A percentile compares a stretch with the other conserved stretches of the same genome.
Evolutionary conservation across 2,888 invertebrate genomes (phyloP).

Genomic region (Malthinus seriepunctatus): DNA sequence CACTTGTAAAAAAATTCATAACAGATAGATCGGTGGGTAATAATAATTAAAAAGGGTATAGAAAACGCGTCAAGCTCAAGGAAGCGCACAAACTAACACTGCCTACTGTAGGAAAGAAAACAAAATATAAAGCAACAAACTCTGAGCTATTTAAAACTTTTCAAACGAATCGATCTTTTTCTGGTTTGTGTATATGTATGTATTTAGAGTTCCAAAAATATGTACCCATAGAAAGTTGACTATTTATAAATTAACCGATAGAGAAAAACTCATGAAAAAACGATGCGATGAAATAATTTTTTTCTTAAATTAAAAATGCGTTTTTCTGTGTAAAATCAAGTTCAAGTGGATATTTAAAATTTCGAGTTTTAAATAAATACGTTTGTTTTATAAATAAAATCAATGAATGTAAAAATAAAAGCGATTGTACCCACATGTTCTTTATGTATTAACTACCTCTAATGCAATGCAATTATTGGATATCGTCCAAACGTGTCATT

Average conservation of each 20-base stretch:
- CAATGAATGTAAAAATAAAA: not conserved
- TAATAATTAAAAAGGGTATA: too few species aligned
- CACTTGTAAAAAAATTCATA: too few species aligned
- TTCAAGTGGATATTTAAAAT: too few species aligned
- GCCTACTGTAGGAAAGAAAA: constrained; percentile 20
- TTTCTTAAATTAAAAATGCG: not conserved
- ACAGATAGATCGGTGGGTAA: not conserved
- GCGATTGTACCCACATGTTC: not conserved
- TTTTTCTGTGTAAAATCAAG: too few species aligned
- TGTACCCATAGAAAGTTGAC: constrained; percentile 4
- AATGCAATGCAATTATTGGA: constrained; percentile 13
- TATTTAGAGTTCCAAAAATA: constrained; percentile 32
- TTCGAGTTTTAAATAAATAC: too few species aligned
- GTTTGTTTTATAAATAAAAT: too few species aligned
- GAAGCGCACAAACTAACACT: constrained; percentile 3
- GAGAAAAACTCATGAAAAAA: constrained; percentile 8
- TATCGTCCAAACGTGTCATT: constrained; percentile 24
- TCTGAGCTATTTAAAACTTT: constrained; percentile 37
- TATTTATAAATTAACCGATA: constrained; percentile 8
- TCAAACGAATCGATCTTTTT: constrained; percentile 37
- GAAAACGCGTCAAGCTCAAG: too few species aligned
- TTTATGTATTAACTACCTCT: constrained; percentile 1
- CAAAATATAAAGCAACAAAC: constrained; percentile 28
- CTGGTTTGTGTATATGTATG: constrained; percentile 29
- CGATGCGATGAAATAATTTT: not conserved